Percentiles rank a stretch among this genome's conserved stretches.
These are phyloP conservation scores for Channa maculata DNA, from an alignment of 2,113 vertebrate species.

Conservation along the genomic window DNA sequence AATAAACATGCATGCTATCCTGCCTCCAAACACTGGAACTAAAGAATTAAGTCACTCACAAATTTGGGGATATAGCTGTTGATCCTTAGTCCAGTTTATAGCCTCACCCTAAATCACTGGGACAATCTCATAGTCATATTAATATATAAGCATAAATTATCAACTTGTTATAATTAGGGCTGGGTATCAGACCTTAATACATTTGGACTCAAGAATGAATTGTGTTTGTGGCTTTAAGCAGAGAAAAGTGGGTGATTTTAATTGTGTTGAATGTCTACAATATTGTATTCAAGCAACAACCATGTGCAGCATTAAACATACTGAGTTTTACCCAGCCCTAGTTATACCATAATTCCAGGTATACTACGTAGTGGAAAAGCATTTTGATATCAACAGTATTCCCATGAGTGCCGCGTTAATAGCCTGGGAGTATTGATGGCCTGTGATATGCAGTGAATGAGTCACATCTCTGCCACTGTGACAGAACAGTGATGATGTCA, in stretches of 20 bases:
- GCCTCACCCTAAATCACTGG: conserved; percentile 38
- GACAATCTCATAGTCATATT: conserved; percentile 39
- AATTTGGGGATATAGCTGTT: conserved; percentile 18
- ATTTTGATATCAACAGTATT: not conserved
- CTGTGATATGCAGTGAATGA: conserved; percentile 5
- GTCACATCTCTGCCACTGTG: conserved; percentile 10
- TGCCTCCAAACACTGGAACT: conserved; percentile 22
- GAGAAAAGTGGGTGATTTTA: not conserved
- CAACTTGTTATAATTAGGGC: conserved; percentile 20
- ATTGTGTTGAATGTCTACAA: not conserved
- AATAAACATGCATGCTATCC: conserved; percentile 33
- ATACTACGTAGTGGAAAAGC: not conserved
- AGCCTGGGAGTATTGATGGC: conserved; percentile 2
- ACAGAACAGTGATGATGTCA: conserved; percentile 21
- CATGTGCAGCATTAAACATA: not conserved
- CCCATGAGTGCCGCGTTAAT: not conserved
- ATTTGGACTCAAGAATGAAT: not conserved
- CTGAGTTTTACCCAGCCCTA: conserved; percentile 28
- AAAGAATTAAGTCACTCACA: conserved; percentile 37
- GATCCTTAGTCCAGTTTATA: conserved; percentile 34
- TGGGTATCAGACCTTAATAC: conserved; percentile 8
- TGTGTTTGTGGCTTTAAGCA: not conserved
- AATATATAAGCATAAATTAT: conserved; percentile 27
- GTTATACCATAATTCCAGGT: conserved; percentile 8
- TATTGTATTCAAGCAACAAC: not conserved